Percentiles rank a stretch among this genome's conserved stretches.
Evolutionary conservation across 1,140 invertebrate genomes (phyloP).

Genomic region (Vollenhovia emeryi): DNA sequence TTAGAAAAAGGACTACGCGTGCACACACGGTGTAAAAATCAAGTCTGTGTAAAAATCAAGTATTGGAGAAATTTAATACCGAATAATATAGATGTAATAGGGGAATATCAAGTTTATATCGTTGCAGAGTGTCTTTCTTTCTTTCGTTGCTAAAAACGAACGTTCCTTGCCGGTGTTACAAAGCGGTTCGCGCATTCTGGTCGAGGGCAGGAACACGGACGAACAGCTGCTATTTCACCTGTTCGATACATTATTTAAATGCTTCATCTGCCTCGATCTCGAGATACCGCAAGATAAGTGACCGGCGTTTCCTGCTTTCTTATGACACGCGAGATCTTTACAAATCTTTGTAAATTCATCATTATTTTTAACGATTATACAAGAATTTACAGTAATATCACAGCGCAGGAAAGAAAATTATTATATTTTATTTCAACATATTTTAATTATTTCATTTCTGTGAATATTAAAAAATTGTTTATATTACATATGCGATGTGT

Average conservation of each 20-base stretch:
- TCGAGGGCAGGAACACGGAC: conserved; percentile 63
- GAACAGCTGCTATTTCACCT: conserved; percentile 80
- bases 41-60: neutral
- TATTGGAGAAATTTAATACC: neutral
- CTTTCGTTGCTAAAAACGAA: conserved; percentile 33
- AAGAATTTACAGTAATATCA: neutral
- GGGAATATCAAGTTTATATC: neutral
- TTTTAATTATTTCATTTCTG: neutral
- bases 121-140: neutral
- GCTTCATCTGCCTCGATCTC: conserved; percentile 77
- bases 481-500: neutral
- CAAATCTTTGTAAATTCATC: neutral
- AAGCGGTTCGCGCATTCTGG: conserved; percentile 59
- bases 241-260: conserved; percentile 81
- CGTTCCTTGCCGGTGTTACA: conserved; percentile 54
- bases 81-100: neutral
- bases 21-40: neutral
- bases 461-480: neutral
- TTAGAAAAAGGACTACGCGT: neutral
- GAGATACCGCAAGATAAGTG: conserved; percentile 76
- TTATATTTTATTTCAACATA: neutral
- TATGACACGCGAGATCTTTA: conserved; percentile 27
- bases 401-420: neutral
- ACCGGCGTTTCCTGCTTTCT: conserved; percentile 70
- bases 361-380: neutral